phyloP scores from a whole-genome alignment of 2,113 vertebrate species.

The Myocastor coypus region DNA sequence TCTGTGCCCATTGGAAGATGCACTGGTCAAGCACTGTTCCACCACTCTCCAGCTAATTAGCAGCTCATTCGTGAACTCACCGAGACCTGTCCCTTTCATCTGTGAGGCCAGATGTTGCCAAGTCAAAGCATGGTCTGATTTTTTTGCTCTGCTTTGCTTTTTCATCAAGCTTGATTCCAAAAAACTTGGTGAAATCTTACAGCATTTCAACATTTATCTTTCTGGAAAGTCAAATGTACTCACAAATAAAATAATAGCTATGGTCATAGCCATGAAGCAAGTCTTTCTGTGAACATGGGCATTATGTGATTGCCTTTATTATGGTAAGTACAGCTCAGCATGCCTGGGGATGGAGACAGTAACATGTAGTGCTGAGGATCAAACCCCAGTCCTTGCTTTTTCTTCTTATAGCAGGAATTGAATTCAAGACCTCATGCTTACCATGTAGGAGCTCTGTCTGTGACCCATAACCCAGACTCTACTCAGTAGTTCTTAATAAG shows the following conservation, averaged over 20 bases:
- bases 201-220: background rate
- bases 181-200: background rate
- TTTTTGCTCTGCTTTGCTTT: background rate
- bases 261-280: background rate
- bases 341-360: no score
- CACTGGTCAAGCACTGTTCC: background rate
- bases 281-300: background rate
- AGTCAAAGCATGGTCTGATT: background rate
- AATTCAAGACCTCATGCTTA: no score
- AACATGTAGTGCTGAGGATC: no score
- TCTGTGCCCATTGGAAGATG: background rate
- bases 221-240: background rate
- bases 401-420: no score
- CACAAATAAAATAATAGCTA: background rate
- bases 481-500: background rate
- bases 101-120: background rate
- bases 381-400: no score
- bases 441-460: no score
- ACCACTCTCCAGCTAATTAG: background rate
- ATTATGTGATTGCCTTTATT: background rate
- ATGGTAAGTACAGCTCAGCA: background rate
- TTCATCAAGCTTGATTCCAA: constrained; percentile 1
- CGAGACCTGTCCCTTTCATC: background rate
- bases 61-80: background rate
- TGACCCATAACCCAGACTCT: no score